A percentile compares a stretch with the other conserved stretches of the same genome.
Evolutionary conservation across 2,888 invertebrate genomes (phyloP).

Genomic region (Seira ritae): DNA sequence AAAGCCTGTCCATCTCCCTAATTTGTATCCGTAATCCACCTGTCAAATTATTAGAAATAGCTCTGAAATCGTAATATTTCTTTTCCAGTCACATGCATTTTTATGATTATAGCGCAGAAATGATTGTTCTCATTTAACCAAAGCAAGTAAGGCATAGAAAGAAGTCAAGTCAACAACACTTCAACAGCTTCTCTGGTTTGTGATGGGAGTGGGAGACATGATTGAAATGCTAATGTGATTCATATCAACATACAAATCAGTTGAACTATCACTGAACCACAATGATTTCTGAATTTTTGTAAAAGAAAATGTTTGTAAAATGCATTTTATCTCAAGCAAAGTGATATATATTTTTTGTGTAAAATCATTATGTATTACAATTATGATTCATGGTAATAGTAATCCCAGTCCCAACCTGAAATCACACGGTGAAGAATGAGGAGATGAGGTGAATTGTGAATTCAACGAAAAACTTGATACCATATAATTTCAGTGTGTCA

Average conservation of each 20-base stretch:
- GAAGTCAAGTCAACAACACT: constrained; percentile 24
- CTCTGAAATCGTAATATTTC: no score
- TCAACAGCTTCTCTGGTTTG: neutral
- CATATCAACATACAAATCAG: neutral
- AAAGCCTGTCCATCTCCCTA: no score
- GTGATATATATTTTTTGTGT: neutral
- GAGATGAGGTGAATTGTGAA: neutral
- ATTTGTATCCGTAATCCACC: no score
- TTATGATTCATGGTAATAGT: no score
- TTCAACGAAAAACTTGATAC: constrained; percentile 3
- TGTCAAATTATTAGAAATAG: no score
- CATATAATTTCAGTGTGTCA: constrained; percentile 31
- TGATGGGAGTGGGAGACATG: constrained; percentile 1
- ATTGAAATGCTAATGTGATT: constrained; percentile 42
- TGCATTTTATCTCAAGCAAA: neutral
- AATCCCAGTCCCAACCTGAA: no score
- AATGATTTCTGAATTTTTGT: no score
- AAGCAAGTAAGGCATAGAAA: neutral
- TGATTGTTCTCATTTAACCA: constrained; percentile 16
- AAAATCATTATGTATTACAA: neutral
- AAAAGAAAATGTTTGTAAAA: neutral
- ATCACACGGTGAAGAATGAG: no score
- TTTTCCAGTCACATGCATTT: no score
- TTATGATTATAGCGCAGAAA: constrained; percentile 29
- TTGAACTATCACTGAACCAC: neutral